Evolutionary conservation across 2,888 invertebrate species (phyloP), one percentile per base, ranked within the genome.

Genomic region (Dermolepida albohirtum): DNA sequence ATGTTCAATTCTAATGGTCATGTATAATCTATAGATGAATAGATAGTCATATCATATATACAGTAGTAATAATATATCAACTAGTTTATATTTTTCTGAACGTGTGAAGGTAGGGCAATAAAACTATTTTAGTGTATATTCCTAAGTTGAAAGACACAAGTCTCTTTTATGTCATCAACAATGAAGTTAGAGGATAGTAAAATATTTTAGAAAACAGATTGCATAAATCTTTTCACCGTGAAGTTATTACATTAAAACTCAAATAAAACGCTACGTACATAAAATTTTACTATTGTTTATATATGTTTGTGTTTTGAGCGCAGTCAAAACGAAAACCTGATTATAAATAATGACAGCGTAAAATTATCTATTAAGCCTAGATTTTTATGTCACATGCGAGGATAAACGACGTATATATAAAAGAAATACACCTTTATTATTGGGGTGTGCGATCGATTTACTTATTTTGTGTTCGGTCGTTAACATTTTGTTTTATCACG

Each of bases 281-380:
- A 54, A 54, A 54, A 54, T 54, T 34, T 54, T 54, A 54, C 54
- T 54, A 40, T 54, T 54, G 54, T 34, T 16, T 54, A 34, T 34
- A 10, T 39, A 39, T 34, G 54, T 54, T 39, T 54, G 10, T 40
- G 51, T 51, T 51, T 51, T 27, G 27, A 29, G 51, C 29, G 51
- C 8, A 51, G 51, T 40, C 54, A 40, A 39, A 54, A 54, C 39
- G 54, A 39, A 40, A 54, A 16, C 44, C 27, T 57, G 57, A 57
- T 44, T 57, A 57, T 57, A 57, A 57, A 57, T 57, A 44, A 57
- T 39, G 57, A 44, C 57, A 43, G 43, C 57, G 57, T 57, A 57
- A 57, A 57, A 43, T 57, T 57, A 43, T 43, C 44, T 44, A 57
- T 44, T 57, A 44, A n/a, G 43, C 29, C 43, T 44, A 44, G 43